Evolutionary conservation across 2,888 invertebrate genomes (phyloP).

Genomic region (Temnothorax unifasciatus): DNA sequence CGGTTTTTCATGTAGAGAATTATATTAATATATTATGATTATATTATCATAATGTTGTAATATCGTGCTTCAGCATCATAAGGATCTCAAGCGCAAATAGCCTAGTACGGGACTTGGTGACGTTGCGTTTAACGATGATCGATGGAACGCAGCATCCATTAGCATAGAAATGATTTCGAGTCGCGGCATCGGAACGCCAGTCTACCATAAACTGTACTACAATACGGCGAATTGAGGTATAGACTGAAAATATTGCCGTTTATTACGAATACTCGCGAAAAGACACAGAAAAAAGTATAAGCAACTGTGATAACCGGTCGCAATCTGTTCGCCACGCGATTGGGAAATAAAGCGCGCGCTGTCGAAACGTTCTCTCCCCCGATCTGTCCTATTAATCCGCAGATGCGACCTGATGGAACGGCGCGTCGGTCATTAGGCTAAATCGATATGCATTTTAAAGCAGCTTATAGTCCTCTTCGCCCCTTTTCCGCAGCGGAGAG

Average conservation of each 20-base stretch:
- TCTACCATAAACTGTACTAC: constrained; percentile 4
- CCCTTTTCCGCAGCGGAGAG: background rate
- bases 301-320: constrained; percentile 3
- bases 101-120: constrained; percentile 43
- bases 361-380: constrained; percentile 3
- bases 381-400: constrained; percentile 70
- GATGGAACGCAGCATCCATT: constrained; percentile 51
- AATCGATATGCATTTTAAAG: constrained; percentile 84
- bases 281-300: background rate
- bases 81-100: constrained; percentile 34
- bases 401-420: constrained; percentile 72
- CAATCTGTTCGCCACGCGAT: constrained; percentile 25
- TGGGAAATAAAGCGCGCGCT: constrained; percentile 7
- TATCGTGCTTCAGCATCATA: constrained; percentile 23
- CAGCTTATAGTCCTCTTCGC: constrained; percentile 55
- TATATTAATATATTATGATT: constrained; percentile 26
- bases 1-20: background rate
- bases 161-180: constrained; percentile 57
- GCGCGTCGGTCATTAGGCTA: constrained; percentile 80
- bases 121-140: constrained; percentile 56
- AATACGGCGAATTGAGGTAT: background rate
- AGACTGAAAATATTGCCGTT: constrained; percentile 21
- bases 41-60: constrained; percentile 33
- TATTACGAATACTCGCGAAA: background rate
- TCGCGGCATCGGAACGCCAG: constrained; percentile 39